phyloP scores from a whole-genome alignment of 2,888 invertebrate genomes.

The Boloria euphrosyne region DNA sequence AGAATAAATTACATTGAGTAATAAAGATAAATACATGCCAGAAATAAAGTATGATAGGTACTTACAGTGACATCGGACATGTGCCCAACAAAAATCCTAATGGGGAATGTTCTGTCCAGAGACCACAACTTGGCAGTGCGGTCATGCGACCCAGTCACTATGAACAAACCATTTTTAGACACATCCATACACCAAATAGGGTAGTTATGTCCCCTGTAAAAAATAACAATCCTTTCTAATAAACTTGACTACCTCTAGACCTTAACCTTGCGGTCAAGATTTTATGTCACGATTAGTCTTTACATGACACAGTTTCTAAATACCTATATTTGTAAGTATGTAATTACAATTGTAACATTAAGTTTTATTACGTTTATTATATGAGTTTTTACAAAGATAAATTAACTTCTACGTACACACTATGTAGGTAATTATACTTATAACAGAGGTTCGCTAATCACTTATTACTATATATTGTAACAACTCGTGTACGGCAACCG shows the following conservation, averaged over 20 bases:
- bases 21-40: neutral
- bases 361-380: no score
- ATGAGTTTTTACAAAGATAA: no score
- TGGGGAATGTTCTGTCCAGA: conserved; percentile 89
- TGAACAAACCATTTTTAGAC: conserved; percentile 84
- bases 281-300: no score
- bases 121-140: conserved; percentile 91
- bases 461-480: no score
- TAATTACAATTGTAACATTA: no score
- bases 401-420: no score
- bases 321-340: no score
- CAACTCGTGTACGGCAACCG: no score
- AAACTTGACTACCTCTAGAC: neutral
- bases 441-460: no score
- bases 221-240: neutral
- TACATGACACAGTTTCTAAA: no score
- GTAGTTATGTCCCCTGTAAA: conserved; percentile 89
- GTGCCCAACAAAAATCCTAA: conserved; percentile 94
- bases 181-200: conserved; percentile 94
- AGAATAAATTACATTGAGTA: no score
- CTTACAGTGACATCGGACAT: conserved; percentile 93
- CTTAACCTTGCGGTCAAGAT: neutral
- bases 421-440: no score
- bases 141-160: conserved; percentile 91
- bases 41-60: conserved; percentile 37